Percentiles rank a stretch among this genome's conserved stretches.
phyloP scores from a whole-genome alignment of 2,888 invertebrate species.

The Xanthorhoe designata region DNA sequence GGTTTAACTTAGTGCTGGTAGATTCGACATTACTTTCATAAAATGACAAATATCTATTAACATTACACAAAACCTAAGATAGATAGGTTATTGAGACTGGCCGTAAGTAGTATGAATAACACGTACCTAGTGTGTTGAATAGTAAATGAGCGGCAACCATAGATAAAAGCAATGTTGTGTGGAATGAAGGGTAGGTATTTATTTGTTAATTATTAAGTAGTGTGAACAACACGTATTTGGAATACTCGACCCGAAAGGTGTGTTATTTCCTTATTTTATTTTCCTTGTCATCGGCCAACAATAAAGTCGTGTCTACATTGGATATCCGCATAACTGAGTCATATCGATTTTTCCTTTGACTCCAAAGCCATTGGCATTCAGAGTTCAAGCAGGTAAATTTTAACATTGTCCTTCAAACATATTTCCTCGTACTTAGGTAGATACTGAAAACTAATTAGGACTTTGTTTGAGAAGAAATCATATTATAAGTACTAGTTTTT shows the following conservation, averaged over 20 bases:
- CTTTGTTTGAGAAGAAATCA: too few species aligned
- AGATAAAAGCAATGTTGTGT: neutral
- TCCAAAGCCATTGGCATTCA: constrained; percentile 21
- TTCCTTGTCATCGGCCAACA: constrained; percentile 6
- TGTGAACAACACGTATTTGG: constrained; percentile 4
- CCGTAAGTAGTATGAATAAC: neutral
- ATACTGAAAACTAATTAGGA: neutral
- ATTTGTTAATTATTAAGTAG: neutral
- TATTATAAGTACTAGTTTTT: too few species aligned
- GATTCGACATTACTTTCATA: too few species aligned
- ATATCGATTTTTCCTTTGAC: constrained; percentile 24
- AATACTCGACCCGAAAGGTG: neutral
- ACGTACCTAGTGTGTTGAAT: too few species aligned
- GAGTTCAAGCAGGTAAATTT: constrained; percentile 6
- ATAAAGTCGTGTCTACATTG: constrained; percentile 3
- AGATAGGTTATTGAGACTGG: neutral
- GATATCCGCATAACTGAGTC: constrained; percentile 24
- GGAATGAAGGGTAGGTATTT: neutral
- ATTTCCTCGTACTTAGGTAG: constrained; percentile 19
- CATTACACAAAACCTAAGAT: too few species aligned
- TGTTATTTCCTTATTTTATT: neutral
- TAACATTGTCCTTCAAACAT: constrained; percentile 4
- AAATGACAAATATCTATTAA: too few species aligned
- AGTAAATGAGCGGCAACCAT: too few species aligned
- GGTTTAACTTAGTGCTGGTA: too few species aligned